Base-by-base conservation (phyloP, 2,888 invertebrate genomes). In the Coleophora deauratella region DNA sequence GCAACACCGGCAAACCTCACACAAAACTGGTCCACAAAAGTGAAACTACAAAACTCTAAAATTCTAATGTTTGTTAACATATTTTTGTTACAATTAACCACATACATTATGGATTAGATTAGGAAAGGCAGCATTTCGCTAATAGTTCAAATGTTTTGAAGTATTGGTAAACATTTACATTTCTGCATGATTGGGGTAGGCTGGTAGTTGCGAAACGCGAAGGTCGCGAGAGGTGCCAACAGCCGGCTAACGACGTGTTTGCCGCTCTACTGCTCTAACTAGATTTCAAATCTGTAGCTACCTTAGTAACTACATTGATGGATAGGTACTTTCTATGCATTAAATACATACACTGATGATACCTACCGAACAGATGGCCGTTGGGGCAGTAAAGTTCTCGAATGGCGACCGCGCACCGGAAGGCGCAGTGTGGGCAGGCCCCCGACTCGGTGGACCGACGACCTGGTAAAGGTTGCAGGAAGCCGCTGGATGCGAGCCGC, bases 131-230 rank as follows among this genome's bases (percentile, higher is more conserved):
- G 21, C 21, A 21, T 21, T 21, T 21, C 21, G 6, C 6, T 6
- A 21, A 4, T 21, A 21, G 21, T 21, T 21, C 21, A 21, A 21
- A 21, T 21, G 21, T 21, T 21, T 21, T 21, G 21, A 4, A 61
- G 55, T 69, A 75, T 71, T 66, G 62, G 67, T 62, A 64, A 70
- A 66, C 54, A 51, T 59, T 55, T 54, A 46, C 49, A 54, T 72
- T 77, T 77, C 67, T 71, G 72, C 72, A 59, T 67, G 73, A 75
- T 66, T 62, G 69, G n/a, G n/a, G 56, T 54, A 52, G 46, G 44
- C 45, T 41, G 45, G 37, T 28, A 33, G 55, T 79, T 78, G 63
- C 66, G 62, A 66, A 78, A 78, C 60, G 39, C 40, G 61, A 65
- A 77, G 73, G 71, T 77, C 72, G 67, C 61, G 47, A 55, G 47